A percentile compares a stretch with the other conserved stretches of the same genome.
Evolutionary conservation across 1,140 invertebrate genomes (phyloP).

Genomic region (Asobara japonica): DNA sequence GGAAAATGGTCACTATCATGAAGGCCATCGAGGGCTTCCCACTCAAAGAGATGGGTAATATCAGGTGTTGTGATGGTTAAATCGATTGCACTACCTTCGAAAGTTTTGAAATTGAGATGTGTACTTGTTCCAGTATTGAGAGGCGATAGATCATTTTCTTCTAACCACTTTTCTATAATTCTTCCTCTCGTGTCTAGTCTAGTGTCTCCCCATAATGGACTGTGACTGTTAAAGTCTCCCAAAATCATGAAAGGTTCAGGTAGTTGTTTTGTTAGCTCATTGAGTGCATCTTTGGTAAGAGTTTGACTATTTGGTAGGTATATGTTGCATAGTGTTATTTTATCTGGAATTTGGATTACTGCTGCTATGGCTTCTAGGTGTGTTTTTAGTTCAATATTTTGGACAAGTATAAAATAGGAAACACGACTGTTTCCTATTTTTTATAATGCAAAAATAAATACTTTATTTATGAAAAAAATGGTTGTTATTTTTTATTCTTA

Average conservation of each 20-base stretch:
- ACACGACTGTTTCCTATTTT: too few species aligned
- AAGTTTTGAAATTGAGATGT: constrained; percentile 41
- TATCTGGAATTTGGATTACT: not conserved
- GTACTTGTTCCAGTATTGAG: constrained; percentile 42
- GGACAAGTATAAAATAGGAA: too few species aligned
- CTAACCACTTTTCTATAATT: constrained; percentile 39
- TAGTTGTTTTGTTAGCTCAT: not conserved
- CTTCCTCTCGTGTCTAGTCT: constrained; percentile 46
- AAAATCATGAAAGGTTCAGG: not conserved
- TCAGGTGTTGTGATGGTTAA: constrained; percentile 42
- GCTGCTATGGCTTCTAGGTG: not conserved
- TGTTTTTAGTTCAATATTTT: not conserved
- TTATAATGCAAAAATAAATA: not conserved
- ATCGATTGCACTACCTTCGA: constrained; percentile 44
- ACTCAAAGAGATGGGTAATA: constrained; percentile 41
- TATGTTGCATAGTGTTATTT: constrained; percentile 13
- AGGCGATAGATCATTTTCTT: constrained; percentile 34
- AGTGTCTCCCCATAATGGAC: not conserved
- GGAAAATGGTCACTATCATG: constrained; percentile 52
- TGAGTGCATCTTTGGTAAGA: not conserved
- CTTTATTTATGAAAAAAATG: not conserved
- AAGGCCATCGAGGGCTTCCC: constrained; percentile 40
- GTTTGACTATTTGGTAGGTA: constrained; percentile 7
- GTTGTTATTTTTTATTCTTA: not conserved
- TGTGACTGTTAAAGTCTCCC: constrained; percentile 8